These are phyloP conservation scores for Morinoia aosen DNA, from an alignment of 2,888 invertebrate species.

Conservation along the genomic window DNA sequence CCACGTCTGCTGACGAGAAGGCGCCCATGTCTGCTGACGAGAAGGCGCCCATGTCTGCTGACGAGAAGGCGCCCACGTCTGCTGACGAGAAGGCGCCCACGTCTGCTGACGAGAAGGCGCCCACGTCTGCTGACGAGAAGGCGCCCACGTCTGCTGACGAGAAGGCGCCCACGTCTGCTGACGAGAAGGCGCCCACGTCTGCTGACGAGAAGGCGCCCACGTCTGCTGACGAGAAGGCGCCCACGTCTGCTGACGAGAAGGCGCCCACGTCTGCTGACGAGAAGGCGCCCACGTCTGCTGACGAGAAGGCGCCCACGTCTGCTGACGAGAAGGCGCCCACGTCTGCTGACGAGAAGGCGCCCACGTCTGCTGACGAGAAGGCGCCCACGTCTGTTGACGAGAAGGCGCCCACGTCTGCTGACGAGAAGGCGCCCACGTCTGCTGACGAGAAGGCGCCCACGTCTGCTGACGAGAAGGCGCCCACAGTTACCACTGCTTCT, in stretches of 20 bases:
- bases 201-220: background rate
- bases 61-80: background rate
- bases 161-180: background rate
- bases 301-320: background rate
- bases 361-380: background rate
- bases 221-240: background rate
- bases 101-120: background rate
- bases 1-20: background rate
- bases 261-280: background rate
- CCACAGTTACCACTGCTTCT: background rate
- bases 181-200: background rate
- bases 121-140: background rate
- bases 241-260: background rate
- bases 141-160: background rate
- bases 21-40: background rate
- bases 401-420: background rate
- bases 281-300: background rate
- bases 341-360: background rate
- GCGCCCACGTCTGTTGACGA: background rate
- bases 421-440: background rate
- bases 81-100: background rate
- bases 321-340: background rate
- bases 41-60: background rate
- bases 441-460: conserved; percentile 28
- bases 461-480: background rate